phyloP scores from a whole-genome alignment of 2,113 vertebrate species.

The Phrynosoma blainvillii region DNA sequence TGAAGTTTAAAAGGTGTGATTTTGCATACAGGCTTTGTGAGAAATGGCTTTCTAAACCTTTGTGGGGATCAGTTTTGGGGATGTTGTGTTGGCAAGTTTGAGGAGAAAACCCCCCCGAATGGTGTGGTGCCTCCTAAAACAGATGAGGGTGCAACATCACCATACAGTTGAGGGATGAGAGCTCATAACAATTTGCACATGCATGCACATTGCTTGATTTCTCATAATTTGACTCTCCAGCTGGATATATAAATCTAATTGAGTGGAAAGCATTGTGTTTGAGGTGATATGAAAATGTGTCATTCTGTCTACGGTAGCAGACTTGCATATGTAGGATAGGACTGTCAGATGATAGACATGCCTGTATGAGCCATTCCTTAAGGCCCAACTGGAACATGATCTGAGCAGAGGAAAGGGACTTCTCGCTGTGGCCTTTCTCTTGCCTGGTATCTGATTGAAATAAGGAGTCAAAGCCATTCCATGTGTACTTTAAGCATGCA shows the following conservation, averaged over 20 bases:
- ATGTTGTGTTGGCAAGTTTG: background rate
- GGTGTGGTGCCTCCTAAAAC: background rate
- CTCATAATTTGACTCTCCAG: background rate
- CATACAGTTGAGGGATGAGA: background rate
- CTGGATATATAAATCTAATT: background rate
- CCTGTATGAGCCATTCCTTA: background rate
- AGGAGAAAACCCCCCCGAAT: background rate
- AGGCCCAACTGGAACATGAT: background rate
- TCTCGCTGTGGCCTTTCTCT: no score
- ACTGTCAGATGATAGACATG: background rate
- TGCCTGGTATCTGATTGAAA: background rate
- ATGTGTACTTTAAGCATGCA: no score
- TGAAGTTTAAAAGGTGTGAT: background rate
- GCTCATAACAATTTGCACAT: background rate
- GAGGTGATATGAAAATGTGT: background rate
- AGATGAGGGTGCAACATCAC: no score
- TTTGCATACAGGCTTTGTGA: background rate
- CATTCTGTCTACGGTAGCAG: background rate
- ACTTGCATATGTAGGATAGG: background rate
- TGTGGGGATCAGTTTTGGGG: background rate
- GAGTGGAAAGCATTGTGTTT: background rate
- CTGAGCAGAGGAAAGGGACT: background rate
- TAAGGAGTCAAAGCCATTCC: no score
- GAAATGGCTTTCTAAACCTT: background rate
- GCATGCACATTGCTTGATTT: background rate